Percentiles rank a stretch among this genome's conserved stretches.
phyloP scores from a whole-genome alignment of 2,797 vertebrate genomes.

The Mycteria americana region DNA sequence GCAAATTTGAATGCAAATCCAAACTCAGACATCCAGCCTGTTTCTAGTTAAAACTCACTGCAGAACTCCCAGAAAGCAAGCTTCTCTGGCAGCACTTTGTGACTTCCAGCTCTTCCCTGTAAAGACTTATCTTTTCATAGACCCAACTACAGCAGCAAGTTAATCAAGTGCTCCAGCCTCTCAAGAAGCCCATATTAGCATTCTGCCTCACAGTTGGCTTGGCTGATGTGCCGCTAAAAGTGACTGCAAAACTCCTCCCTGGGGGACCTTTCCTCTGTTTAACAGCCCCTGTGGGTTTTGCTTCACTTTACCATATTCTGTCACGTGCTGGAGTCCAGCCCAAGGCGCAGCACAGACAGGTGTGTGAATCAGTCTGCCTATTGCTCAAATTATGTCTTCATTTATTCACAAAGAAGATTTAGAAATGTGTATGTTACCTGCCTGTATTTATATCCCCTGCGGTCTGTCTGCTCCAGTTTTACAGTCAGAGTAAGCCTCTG shows the following conservation, averaged over 20 bases:
- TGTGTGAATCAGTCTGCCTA: not conserved
- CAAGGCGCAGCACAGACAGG: not conserved
- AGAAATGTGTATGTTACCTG: conserved; percentile 3
- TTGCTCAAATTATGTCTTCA: conserved; percentile 19
- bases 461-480: not conserved
- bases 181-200: not conserved
- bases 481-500: not conserved
- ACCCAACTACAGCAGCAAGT: not conserved
- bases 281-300: conserved; percentile 10
- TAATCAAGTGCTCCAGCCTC: conserved; percentile 4
- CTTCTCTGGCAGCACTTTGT: not conserved
- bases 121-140: conserved; percentile 1
- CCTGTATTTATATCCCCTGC: not conserved
- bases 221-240: not conserved
- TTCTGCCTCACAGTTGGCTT: conserved; percentile 21
- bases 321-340: not conserved
- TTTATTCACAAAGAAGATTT: conserved; percentile 16
- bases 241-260: conserved; percentile 24
- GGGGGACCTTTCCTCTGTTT: not conserved
- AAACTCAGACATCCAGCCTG: not conserved
- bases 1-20: not conserved
- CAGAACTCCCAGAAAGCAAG: not conserved
- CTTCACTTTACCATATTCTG: not conserved
- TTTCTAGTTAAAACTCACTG: not conserved
- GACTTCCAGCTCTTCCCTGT: not conserved